Percentiles rank a stretch among this genome's conserved stretches.
phyloP scores from a whole-genome alignment of 1,140 invertebrate genomes.

The Popillia japonica region DNA sequence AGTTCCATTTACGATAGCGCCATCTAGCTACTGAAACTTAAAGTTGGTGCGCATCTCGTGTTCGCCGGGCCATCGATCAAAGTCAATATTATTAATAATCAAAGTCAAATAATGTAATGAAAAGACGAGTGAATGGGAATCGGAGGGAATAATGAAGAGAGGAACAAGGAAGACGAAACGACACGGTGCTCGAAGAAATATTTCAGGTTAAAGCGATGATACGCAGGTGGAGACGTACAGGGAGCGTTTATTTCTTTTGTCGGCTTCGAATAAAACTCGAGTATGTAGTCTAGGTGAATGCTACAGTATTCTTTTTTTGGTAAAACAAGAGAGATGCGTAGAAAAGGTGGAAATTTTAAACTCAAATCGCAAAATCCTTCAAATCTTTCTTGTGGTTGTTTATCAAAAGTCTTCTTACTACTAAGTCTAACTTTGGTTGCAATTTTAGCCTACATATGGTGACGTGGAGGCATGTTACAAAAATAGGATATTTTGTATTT shows the following conservation, averaged over 20 bases:
- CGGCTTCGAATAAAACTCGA: neutral
- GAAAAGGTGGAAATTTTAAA: no score
- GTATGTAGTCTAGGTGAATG: no score
- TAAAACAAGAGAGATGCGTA: no score
- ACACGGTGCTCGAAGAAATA: neutral
- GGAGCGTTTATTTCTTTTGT: neutral
- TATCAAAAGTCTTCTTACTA: no score
- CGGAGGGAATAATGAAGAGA: neutral
- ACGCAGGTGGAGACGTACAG: neutral
- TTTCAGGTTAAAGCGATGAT: neutral
- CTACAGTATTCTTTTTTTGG: no score
- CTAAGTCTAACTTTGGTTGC: no score
- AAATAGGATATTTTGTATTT: no score
- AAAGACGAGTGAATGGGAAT: conserved; percentile 30
- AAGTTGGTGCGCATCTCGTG: conserved; percentile 15
- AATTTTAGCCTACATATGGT: no score
- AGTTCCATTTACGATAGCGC: neutral
- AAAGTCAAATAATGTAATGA: conserved; percentile 47
- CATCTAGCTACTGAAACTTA: conserved; percentile 19
- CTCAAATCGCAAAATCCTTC: no score
- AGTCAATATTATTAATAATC: conserved; percentile 58
- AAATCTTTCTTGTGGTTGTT: no score
- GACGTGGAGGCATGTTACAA: no score
- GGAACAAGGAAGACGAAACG: neutral
- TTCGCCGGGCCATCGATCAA: conserved; percentile 52